Evolutionary conservation across 2,888 invertebrate species (phyloP).

Genomic region (Nephrotoma appendiculata): DNA sequence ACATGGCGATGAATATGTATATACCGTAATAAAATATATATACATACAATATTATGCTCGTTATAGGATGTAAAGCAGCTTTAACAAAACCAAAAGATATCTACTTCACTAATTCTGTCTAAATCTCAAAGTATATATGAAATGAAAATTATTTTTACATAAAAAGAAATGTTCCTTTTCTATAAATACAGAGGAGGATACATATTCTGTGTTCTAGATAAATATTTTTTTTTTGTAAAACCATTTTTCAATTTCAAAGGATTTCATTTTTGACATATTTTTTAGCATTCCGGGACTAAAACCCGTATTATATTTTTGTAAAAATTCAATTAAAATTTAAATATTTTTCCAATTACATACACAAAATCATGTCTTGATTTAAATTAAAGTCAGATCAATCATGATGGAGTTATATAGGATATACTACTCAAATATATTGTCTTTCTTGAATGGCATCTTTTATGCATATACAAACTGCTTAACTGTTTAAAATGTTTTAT

Average conservation of each 20-base stretch:
- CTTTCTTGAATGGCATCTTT: too few relatives aligned
- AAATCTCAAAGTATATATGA: not conserved
- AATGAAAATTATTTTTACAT: not conserved
- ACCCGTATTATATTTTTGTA: not conserved
- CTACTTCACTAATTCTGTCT: not conserved
- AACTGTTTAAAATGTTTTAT: too few relatives aligned
- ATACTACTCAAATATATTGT: too few relatives aligned
- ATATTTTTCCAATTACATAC: not conserved
- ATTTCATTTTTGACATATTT: not conserved
- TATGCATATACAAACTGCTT: too few relatives aligned
- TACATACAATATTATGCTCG: too few relatives aligned
- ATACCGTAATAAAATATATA: too few relatives aligned
- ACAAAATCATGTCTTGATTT: not conserved
- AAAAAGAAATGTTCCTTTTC: not conserved
- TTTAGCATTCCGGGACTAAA: not conserved
- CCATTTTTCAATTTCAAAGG: not conserved
- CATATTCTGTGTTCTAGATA: not conserved
- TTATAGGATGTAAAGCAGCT: not conserved
- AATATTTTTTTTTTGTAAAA: not conserved
- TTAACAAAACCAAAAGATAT: not conserved
- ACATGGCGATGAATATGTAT: too few relatives aligned
- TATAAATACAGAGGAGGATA: not conserved
- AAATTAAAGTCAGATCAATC: not conserved
- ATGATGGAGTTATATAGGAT: not conserved
- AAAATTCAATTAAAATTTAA: not conserved